phyloP scores from a whole-genome alignment of 2,797 vertebrate species.

The Oreortyx pictus region DNA sequence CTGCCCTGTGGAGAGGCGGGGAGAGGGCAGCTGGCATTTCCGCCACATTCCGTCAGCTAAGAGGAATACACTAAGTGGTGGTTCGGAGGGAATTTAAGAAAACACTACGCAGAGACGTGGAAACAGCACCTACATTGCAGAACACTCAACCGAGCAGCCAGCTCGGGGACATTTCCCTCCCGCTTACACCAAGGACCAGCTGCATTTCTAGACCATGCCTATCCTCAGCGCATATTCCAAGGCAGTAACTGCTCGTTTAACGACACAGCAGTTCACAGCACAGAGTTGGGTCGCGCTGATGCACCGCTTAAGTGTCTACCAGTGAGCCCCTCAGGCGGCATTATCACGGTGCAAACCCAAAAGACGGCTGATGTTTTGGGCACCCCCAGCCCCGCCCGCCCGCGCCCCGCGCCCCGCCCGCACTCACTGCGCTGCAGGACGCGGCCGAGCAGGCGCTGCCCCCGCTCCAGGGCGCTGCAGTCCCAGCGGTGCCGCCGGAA shows the following conservation, averaged over 20 bases:
- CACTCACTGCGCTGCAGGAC: slow-evolving; percentile 91
- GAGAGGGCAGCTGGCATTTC: slow-evolving; percentile 1
- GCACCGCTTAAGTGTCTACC: slow-evolving; percentile 24
- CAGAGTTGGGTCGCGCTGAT: slow-evolving; percentile 20
- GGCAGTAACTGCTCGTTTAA: slow-evolving; percentile 61
- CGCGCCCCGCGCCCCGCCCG: not conserved
- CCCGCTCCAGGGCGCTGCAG: slow-evolving; percentile 89
- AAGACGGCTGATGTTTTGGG: not conserved
- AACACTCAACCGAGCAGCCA: not conserved
- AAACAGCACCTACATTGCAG: slow-evolving; percentile 4
- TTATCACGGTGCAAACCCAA: not conserved
- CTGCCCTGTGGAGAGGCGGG: not conserved
- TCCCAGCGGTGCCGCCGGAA: slow-evolving; percentile 96
- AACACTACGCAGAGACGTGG: slow-evolving; percentile 46
- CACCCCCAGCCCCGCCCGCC: too few species aligned
- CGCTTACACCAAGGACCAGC: slow-evolving; percentile 46
- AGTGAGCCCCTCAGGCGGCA: not conserved
- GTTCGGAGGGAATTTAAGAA: slow-evolving; percentile 33
- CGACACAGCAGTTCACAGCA: slow-evolving; percentile 55
- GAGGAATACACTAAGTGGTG: slow-evolving; percentile 44
- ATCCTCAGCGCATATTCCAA: slow-evolving; percentile 44
- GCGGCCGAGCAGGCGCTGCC: slow-evolving; percentile 91
- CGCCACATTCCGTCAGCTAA: not conserved
- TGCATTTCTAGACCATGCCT: slow-evolving; percentile 18
- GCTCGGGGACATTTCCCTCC: slow-evolving; percentile 54